Evolutionary conservation across 2,888 invertebrate species (phyloP).

Genomic region (Proisotoma minuta): DNA sequence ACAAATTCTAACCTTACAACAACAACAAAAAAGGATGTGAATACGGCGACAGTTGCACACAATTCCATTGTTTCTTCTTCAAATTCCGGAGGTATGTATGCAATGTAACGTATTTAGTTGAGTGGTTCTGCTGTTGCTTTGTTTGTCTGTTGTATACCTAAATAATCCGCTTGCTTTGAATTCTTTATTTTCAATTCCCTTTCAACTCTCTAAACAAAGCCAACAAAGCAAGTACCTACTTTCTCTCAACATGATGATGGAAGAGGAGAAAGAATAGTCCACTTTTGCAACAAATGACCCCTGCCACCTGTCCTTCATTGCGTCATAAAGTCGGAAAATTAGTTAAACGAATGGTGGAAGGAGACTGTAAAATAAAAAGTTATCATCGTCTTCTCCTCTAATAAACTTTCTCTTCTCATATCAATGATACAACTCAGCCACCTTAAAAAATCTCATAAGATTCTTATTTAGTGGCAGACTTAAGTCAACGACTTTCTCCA

Average conservation of each 20-base stretch:
- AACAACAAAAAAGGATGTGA: neutral
- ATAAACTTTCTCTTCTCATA: neutral
- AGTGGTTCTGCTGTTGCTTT: neutral
- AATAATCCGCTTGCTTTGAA: slow-evolving; percentile 5
- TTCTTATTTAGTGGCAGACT: neutral
- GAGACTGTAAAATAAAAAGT: slow-evolving; percentile 7
- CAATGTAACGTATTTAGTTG: neutral
- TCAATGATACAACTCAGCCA: slow-evolving; percentile 13
- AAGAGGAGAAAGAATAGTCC: neutral
- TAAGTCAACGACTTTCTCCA: slow-evolving; percentile 4
- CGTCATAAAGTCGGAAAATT: slow-evolving; percentile 11
- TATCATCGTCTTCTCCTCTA: slow-evolving; percentile 4
- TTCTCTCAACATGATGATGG: too few relatives aligned
- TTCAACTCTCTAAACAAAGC: neutral
- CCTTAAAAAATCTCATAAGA: neutral
- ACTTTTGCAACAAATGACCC: neutral
- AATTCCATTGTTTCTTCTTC: neutral
- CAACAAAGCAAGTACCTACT: too few relatives aligned
- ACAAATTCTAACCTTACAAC: neutral
- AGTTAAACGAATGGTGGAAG: slow-evolving; percentile 1
- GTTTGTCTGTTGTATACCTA: neutral
- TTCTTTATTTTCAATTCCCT: slow-evolving; percentile 4
- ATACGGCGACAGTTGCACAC: neutral
- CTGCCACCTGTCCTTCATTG: slow-evolving; percentile 15
- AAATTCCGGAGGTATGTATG: neutral